These are phyloP conservation scores for Plusia festucae DNA, from an alignment of 2,888 invertebrate species.

Conservation along the genomic window DNA sequence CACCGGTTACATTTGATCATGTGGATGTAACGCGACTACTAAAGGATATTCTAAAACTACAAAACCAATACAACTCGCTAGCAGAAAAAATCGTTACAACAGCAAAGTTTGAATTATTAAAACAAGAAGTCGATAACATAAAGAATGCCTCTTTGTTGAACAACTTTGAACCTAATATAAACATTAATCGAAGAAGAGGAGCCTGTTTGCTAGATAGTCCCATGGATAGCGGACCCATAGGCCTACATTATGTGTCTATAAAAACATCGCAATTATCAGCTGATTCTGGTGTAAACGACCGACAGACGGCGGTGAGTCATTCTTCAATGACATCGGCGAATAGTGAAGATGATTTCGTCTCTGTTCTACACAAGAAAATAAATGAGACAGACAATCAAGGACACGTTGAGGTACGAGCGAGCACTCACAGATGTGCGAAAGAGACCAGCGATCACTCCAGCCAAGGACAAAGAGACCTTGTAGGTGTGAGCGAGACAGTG, in stretches of 20 bases:
- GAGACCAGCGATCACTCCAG: no score
- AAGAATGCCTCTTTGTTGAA: constrained; percentile 7
- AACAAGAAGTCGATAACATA: constrained; percentile 5
- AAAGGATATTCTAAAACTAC: constrained; percentile 7
- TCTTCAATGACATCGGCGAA: background rate
- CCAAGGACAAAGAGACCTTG: background rate
- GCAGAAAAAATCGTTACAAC: constrained; percentile 5
- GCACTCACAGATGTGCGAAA: no score
- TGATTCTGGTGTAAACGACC: constrained; percentile 6
- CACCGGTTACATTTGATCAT: constrained; percentile 10
- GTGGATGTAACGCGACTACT: constrained; percentile 14
- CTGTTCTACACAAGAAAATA: background rate
- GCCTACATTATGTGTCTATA: constrained; percentile 10
- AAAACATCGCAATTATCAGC: constrained; percentile 5
- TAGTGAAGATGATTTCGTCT: background rate
- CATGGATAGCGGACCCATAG: constrained; percentile 13
- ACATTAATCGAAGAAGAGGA: constrained; percentile 9
- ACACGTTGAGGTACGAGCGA: constrained; percentile 6
- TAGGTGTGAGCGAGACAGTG: background rate
- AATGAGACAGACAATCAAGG: constrained; percentile 2
- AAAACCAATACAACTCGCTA: constrained; percentile 5
- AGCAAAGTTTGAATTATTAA: constrained; percentile 7
- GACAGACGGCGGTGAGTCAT: background rate
- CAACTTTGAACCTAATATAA: background rate
- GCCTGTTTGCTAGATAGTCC: constrained; percentile 14